Evolutionary conservation across 2,888 invertebrate genomes (phyloP).

Genomic region (Epinotia demarniana): DNA sequence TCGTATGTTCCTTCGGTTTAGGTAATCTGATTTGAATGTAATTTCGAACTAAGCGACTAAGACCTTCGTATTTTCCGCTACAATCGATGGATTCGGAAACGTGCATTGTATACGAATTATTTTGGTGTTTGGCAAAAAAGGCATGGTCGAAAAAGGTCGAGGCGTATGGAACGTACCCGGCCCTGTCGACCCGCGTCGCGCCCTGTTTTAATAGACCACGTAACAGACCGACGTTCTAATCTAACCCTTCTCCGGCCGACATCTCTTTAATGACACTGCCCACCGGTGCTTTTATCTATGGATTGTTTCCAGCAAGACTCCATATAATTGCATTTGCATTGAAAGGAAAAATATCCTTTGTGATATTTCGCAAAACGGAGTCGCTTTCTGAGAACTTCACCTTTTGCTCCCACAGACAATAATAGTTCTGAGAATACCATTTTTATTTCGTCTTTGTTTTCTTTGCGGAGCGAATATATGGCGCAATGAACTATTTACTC

Average conservation of each 20-base stretch:
- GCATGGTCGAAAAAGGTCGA: slow-evolving; percentile 28
- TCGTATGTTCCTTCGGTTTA: background rate
- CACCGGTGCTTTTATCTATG: slow-evolving; percentile 9
- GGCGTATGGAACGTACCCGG: slow-evolving; percentile 17
- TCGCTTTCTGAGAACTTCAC: slow-evolving; percentile 30
- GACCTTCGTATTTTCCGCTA: slow-evolving; percentile 2
- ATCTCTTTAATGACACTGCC: slow-evolving; percentile 27
- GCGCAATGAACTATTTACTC: slow-evolving; percentile 28
- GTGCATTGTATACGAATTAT: slow-evolving; percentile 40
- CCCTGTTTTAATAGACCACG: slow-evolving; percentile 42
- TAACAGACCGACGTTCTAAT: slow-evolving; percentile 44
- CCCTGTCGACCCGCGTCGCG: slow-evolving; percentile 42
- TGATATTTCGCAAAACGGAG: slow-evolving; percentile 19
- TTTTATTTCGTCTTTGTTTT: slow-evolving; percentile 35
- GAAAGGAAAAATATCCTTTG: slow-evolving; percentile 30
- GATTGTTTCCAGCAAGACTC: slow-evolving; percentile 29
- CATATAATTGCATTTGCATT: slow-evolving; percentile 39
- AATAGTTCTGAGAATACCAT: slow-evolving; percentile 10
- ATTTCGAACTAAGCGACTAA: background rate
- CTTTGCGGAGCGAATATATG: slow-evolving; percentile 15
- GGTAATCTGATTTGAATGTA: background rate
- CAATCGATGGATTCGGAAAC: slow-evolving; percentile 31
- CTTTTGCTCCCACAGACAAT: slow-evolving; percentile 26
- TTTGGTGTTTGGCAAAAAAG: slow-evolving; percentile 25
- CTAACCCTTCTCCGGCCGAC: slow-evolving; percentile 40